Percentiles rank a stretch among this genome's conserved stretches.
Evolutionary conservation across 1,140 invertebrate genomes (phyloP).

Genomic region (Gryllus bimaculatus): DNA sequence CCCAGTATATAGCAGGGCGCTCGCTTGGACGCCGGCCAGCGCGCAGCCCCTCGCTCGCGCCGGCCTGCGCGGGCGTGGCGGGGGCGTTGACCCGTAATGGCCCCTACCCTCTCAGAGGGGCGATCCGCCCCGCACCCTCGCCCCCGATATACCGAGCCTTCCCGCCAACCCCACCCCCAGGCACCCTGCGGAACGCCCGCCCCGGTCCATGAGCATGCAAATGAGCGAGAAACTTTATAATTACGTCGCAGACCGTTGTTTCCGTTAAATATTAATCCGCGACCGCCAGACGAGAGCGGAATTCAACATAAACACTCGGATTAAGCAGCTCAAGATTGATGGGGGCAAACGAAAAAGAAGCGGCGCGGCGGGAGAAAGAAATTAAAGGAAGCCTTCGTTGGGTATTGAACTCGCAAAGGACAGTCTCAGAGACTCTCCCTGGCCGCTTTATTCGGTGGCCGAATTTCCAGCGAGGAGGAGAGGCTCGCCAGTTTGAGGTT

Average conservation of each 20-base stretch:
- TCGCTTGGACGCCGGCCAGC: neutral
- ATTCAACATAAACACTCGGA: neutral
- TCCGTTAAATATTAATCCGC: neutral
- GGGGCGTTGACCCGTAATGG: neutral
- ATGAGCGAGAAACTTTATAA: neutral
- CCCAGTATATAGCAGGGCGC: neutral
- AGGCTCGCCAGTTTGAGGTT: too few species aligned
- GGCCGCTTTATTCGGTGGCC: neutral
- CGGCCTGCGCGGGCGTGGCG: neutral
- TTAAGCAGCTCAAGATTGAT: neutral
- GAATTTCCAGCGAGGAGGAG: neutral
- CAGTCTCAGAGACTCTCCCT: neutral
- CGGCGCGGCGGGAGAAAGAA: neutral
- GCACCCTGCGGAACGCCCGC: too few species aligned
- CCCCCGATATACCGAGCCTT: neutral
- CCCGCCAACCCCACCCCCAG: too few species aligned
- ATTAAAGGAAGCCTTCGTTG: neutral
- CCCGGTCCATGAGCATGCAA: neutral
- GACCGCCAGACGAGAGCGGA: neutral
- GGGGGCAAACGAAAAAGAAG: neutral
- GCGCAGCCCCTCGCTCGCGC: neutral
- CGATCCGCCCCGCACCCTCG: neutral
- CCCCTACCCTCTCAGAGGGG: neutral
- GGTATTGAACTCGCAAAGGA: neutral
- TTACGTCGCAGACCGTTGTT: neutral